A percentile compares a stretch with the other conserved stretches of the same genome.
These are phyloP conservation scores for Notospermus geniculatus DNA, from an alignment of 1,140 invertebrate species.

Conservation along the genomic window DNA sequence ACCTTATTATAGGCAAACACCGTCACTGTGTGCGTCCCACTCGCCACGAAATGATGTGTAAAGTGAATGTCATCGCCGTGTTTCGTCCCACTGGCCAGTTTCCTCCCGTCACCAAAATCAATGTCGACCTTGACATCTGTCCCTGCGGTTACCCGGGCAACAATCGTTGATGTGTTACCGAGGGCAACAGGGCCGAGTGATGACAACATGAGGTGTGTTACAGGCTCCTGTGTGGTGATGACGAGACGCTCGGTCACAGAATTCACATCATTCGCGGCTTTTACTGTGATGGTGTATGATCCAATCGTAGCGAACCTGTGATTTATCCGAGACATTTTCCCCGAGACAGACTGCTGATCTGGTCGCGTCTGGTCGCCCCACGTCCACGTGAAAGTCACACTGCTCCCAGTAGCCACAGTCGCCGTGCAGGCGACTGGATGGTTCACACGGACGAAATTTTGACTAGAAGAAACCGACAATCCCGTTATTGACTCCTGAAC, in stretches of 20 bases:
- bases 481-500: not conserved
- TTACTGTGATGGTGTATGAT: not conserved
- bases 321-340: not conserved
- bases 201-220: not conserved
- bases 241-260: not conserved
- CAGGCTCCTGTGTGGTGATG: not conserved
- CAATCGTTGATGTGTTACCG: not conserved
- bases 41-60: not conserved
- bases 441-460: not conserved
- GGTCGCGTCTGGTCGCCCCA: not conserved
- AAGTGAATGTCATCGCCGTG: not conserved
- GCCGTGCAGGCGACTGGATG: not conserved
- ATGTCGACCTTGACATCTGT: not conserved
- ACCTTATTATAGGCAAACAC: slow-evolving; percentile 8
- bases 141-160: not conserved
- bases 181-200: not conserved
- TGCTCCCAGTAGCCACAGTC: not conserved
- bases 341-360: not conserved
- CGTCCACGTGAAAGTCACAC: not conserved
- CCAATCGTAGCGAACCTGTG: slow-evolving; percentile 5
- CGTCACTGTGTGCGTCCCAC: slow-evolving; percentile 1
- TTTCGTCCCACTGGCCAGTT: not conserved
- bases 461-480: not conserved
- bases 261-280: not conserved
- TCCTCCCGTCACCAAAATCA: slow-evolving; percentile 1